Evolutionary conservation across 2,797 vertebrate genomes (phyloP), one percentile per base, ranked within the genome.

Genomic region (Karalla daura): DNA sequence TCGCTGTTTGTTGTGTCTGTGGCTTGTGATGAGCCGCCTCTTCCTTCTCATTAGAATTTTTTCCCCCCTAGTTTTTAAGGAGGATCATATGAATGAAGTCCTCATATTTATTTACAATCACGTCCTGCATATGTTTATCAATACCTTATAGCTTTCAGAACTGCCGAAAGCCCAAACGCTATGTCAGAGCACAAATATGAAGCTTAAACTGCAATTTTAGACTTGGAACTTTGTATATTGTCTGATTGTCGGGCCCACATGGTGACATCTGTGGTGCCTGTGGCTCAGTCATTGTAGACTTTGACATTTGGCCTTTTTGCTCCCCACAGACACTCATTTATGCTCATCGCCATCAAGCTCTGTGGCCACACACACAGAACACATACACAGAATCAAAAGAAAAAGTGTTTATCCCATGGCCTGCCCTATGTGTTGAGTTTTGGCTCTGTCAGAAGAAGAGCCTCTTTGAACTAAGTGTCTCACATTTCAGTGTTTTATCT

Each of bases 1-100:
- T 27, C 52, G 7, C 20, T 33, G 41, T 60, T 61, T 70, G 46
- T 51, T 18, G 43, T 73, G 74, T 78, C 63, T 56, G 59, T 45
- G n/a, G 56, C 39, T 47, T 51, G 33, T 45, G 59, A 37, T 62
- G 23, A 46, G 52, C 24, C 5, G 37, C 25, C 23, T 20, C 12
- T 25, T 44, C 32, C 6, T 32, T 50, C 23, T 76, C 32, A 46
- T 68, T 33, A 43, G 4, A 33, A 11, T 3, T 21, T 44, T 40
- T 37, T 24, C 32, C n/a, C n/a, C n/a, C n/a, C 21, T n/a, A 11
- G 13, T 2, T 25, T 40, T 56, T 8, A 44, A 21, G 2, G 10
- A 62, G 17, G 23, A 63, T 12, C 54, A 54, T 52, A 66, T 49
- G 9, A 58, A 63, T 45, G 5, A 71, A 65, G 21, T 6, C 7